Percentiles rank a stretch among this genome's conserved stretches.
Conservation (phyloP, 2,113 vertebrate genomes). For the Spheniscus mendiculus region DNA sequence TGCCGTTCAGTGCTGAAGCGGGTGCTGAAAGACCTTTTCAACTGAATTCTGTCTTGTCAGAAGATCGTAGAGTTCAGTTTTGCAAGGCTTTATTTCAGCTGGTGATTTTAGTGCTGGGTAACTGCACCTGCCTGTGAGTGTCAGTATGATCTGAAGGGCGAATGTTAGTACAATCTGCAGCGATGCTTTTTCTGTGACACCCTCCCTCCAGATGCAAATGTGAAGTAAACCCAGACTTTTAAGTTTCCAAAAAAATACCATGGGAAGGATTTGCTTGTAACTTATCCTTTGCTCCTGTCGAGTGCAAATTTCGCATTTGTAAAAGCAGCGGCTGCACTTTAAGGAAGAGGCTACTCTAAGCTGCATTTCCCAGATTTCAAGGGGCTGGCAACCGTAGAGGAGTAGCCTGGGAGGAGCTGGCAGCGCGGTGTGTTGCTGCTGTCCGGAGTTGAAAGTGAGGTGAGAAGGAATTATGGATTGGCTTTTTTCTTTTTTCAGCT, state of each 20-base stretch:
- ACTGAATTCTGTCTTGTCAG: background rate
- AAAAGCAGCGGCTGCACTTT: background rate
- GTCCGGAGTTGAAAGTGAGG: background rate
- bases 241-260: fast-evolving
- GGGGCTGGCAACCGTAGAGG: background rate
- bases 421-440: background rate
- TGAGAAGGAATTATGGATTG: background rate
- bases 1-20: background rate
- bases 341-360: background rate
- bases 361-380: background rate
- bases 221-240: background rate
- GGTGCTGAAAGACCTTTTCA: background rate
- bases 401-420: background rate
- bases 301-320: fast-evolving
- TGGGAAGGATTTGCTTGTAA: background rate
- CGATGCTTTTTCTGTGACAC: background rate
- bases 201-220: fast-evolving
- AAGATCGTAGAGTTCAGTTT: background rate
- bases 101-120: background rate
- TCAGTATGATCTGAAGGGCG: background rate
- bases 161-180: fast-evolving
- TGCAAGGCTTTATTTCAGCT: background rate
- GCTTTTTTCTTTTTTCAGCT: no score
- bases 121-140: background rate
- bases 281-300: fast-evolving